Evolutionary conservation across 2,797 vertebrate species (phyloP).

Genomic region (Lateolabrax maculatus): DNA sequence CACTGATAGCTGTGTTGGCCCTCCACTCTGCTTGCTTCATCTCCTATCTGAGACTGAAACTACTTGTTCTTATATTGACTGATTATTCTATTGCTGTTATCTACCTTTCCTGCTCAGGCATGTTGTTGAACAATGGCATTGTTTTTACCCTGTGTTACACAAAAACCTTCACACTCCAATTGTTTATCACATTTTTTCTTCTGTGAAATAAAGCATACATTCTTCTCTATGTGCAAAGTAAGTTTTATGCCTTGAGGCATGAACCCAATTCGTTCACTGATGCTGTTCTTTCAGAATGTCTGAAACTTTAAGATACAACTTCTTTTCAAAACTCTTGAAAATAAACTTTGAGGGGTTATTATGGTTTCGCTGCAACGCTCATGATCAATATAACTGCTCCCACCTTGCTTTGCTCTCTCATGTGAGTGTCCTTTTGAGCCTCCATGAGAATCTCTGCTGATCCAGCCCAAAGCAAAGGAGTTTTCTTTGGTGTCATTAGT

Average conservation of each 20-base stretch:
- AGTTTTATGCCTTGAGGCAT: background rate
- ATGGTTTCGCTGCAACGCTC: slow-evolving; percentile 18
- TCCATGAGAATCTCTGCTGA: slow-evolving; percentile 1
- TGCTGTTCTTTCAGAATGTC: slow-evolving; percentile 10
- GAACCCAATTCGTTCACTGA: slow-evolving; percentile 5
- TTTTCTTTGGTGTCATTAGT: background rate
- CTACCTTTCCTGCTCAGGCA: slow-evolving; percentile 5
- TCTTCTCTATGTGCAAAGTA: background rate
- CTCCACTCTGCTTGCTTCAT: background rate
- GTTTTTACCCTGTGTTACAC: background rate
- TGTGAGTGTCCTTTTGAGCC: background rate
- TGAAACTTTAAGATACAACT: slow-evolving; percentile 28
- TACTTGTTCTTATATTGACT: slow-evolving; percentile 13
- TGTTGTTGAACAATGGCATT: slow-evolving; percentile 4
- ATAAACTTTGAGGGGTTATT: background rate
- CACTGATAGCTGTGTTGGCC: slow-evolving; percentile 17
- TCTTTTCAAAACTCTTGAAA: slow-evolving; percentile 4
- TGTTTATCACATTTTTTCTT: background rate
- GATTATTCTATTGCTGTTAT: background rate
- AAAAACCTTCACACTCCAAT: background rate
- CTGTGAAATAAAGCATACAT: background rate
- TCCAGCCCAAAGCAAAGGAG: background rate
- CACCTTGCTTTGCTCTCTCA: slow-evolving; percentile 35
- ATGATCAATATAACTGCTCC: slow-evolving; percentile 22
- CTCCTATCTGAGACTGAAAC: slow-evolving; percentile 13